Conservation (phyloP, 2,797 vertebrate species). For the Mastacembelus armatus region DNA sequence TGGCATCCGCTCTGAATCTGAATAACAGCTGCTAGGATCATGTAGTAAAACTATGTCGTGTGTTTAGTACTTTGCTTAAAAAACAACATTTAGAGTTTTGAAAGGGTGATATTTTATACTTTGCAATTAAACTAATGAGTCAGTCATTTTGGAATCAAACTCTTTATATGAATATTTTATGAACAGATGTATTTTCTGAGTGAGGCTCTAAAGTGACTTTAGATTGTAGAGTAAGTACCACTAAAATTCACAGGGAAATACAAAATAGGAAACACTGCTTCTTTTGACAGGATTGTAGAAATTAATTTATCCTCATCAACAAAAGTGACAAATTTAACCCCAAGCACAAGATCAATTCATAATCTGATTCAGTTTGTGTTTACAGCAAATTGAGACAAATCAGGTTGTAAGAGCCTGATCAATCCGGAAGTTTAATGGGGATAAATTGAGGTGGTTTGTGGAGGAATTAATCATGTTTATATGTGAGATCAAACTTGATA, state of each 20-base stretch:
- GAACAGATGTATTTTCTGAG: background rate
- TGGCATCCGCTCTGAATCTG: background rate
- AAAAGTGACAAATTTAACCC: slow-evolving; percentile 47
- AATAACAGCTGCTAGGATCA: slow-evolving; percentile 13
- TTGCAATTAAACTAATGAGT: background rate
- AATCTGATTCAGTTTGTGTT: slow-evolving; percentile 69
- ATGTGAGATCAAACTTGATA: slow-evolving; percentile 47
- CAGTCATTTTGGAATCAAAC: background rate
- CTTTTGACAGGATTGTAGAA: slow-evolving; percentile 9
- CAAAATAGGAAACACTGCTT: background rate
- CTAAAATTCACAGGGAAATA: background rate
- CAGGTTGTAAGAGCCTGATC: slow-evolving; percentile 53
- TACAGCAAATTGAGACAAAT: slow-evolving; percentile 75
- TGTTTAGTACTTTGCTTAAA: background rate
- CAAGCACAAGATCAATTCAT: slow-evolving; percentile 66
- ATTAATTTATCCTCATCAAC: slow-evolving; percentile 59
- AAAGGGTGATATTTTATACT: background rate
- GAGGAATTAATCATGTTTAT: slow-evolving; percentile 67
- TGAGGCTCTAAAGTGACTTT: background rate
- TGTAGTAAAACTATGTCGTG: slow-evolving; percentile 27
- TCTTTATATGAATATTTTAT: background rate
- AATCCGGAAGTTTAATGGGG: slow-evolving; percentile 43
- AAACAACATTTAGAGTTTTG: slow-evolving; percentile 3
- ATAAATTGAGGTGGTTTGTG: slow-evolving; percentile 38
- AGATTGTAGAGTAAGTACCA: background rate